Base-by-base conservation (phyloP, 1,140 invertebrate species). In the Oedothorax gibbosus region DNA sequence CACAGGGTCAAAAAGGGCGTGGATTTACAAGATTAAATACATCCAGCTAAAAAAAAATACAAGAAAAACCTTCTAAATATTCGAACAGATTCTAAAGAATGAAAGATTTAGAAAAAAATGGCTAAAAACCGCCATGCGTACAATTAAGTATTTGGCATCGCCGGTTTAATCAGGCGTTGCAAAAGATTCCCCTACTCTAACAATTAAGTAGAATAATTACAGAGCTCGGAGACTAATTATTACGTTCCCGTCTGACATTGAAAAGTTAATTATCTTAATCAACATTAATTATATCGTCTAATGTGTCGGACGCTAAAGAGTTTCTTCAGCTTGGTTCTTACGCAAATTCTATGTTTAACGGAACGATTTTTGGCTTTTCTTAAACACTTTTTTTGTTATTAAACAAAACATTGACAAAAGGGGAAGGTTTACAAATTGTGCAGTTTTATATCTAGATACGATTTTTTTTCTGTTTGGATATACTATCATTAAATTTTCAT, bases 251-350 rank as follows among this genome's bases (percentile, higher is more conserved):
- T 66, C 77, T 79, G 77, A 79, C 77, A 79, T 68, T 79, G 77
- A 79, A 79, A 79, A 79, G 77, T 79, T 79, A 79, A 79, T 79
- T 79, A 65, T 79, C 77, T 79, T 79, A 79, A 79, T 79, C 77
- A 79, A 79, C 77, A 79, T 79, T 79, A 79, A 79, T 79, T 79
- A 79, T 79, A 68, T 18, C 64, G 77, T 20, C 50, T 66, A 50
- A 49, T 60, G n/a, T 56, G 60, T 49, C 14, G 50, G 9, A n/a
- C 10, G 62, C 62, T 77, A 71, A 71, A 60, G 75, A 77, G 75
- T 77, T 77, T 62, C 65, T 77, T 79, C 62, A 53, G 51, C 68
- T 68, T 68, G n/a, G 62, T 77, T 77, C 60, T 79, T 68, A 56
- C 62, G 77, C 77, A 79, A 79, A 79, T 64, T 50, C 54, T 66